phyloP scores from a whole-genome alignment of 2,113 vertebrate genomes.

The Monopterus albus region DNA sequence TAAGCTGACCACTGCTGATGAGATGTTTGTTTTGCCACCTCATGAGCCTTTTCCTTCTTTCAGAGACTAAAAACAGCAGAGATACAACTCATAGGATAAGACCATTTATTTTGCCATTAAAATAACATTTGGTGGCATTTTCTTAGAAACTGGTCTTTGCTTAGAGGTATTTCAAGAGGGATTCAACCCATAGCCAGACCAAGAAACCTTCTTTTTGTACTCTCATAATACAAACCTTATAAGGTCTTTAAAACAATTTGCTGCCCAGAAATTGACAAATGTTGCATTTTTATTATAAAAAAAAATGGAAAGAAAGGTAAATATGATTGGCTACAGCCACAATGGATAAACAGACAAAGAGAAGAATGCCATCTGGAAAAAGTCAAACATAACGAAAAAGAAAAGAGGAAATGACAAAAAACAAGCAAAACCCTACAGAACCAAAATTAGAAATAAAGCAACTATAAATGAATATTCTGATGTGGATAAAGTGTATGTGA shows the following conservation, averaged over 20 bases:
- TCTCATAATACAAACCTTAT: background rate
- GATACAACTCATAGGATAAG: background rate
- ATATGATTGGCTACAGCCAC: background rate
- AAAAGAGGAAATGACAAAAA: background rate
- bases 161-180: background rate
- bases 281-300: background rate
- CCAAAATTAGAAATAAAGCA: background rate
- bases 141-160: background rate
- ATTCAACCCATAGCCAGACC: background rate
- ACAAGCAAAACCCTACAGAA: background rate
- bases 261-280: background rate
- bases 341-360: background rate
- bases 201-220: background rate
- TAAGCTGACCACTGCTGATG: constrained; percentile 56
- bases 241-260: background rate
- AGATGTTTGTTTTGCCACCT: constrained; percentile 44
- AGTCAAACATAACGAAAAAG: background rate
- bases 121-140: background rate
- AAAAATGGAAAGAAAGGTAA: background rate
- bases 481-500: background rate
- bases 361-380: background rate
- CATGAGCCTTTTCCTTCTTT: constrained; percentile 27
- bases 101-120: background rate
- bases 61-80: background rate
- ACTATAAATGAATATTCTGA: background rate